A percentile compares a stretch with the other conserved stretches of the same genome.
phyloP scores from a whole-genome alignment of 2,888 invertebrate species.

The Ornithoptera priamus region DNA sequence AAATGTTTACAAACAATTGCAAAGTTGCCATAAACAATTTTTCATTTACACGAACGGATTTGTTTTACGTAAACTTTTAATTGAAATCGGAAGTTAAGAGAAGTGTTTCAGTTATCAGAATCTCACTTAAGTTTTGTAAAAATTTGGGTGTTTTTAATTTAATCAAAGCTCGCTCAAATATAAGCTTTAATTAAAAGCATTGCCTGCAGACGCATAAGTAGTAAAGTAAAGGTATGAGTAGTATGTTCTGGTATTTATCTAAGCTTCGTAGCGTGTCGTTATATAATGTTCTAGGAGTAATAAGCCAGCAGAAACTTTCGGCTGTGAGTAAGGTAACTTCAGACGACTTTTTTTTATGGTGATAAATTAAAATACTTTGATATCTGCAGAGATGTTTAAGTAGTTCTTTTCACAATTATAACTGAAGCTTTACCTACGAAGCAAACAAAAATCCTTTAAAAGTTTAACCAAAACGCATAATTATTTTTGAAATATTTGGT shows the following conservation, averaged over 20 bases:
- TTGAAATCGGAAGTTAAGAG: conserved; percentile 8
- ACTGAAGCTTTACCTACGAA: too few relatives aligned
- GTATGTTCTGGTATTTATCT: background rate
- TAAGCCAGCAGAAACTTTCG: background rate
- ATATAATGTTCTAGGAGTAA: background rate
- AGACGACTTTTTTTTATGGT: background rate
- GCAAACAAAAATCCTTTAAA: too few relatives aligned
- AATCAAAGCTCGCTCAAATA: background rate
- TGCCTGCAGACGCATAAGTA: too few relatives aligned
- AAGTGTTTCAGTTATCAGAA: background rate
- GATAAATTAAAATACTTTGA: background rate
- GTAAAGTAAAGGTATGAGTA: background rate
- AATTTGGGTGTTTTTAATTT: background rate
- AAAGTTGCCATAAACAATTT: conserved; percentile 10
- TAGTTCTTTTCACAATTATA: too few relatives aligned
- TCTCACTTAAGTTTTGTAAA: background rate
- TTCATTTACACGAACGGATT: background rate
- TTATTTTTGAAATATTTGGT: too few relatives aligned
- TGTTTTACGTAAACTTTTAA: conserved; percentile 11
- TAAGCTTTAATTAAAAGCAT: background rate
- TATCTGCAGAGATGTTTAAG: background rate
- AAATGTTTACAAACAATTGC: conserved; percentile 1
- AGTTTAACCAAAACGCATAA: too few relatives aligned
- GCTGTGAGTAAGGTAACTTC: background rate
- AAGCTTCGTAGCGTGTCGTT: background rate